These are phyloP conservation scores for Tinea trinotella DNA, from an alignment of 2,888 invertebrate species.

Conservation along the genomic window DNA sequence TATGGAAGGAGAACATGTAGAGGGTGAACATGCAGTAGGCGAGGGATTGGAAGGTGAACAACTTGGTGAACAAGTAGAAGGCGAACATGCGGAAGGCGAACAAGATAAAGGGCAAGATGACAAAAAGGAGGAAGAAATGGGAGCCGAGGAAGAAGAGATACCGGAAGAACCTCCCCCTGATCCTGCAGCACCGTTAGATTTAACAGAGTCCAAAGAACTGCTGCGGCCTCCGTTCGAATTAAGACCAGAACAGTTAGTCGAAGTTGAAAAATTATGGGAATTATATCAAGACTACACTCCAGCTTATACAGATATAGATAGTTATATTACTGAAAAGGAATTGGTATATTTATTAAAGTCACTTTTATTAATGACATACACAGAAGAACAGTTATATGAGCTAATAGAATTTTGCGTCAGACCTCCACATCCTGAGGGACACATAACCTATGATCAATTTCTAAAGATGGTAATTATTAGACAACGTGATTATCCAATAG, in stretches of 20 bases:
- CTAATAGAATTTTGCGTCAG: constrained; percentile 47
- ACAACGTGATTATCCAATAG: constrained; percentile 45
- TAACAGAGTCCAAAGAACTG: constrained; percentile 51
- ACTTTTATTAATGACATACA: constrained; percentile 49
- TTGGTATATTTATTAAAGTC: constrained; percentile 53
- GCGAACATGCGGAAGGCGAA: constrained; percentile 23
- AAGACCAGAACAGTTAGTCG: constrained; percentile 51
- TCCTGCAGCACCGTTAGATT: constrained; percentile 52
- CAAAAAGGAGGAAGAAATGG: constrained; percentile 28
- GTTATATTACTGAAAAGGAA: constrained; percentile 54
- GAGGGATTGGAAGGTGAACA: constrained; percentile 22
- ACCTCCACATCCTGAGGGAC: constrained; percentile 51
- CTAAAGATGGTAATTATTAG: constrained; percentile 52
- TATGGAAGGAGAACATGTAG: constrained; percentile 29
- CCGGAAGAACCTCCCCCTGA: constrained; percentile 49
- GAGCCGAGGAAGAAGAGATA: constrained; percentile 29
- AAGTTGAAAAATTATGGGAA: constrained; percentile 58
- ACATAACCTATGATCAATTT: constrained; percentile 53
- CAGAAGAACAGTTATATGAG: constrained; percentile 53
- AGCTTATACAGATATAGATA: constrained; percentile 50
- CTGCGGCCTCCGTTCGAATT: constrained; percentile 45
- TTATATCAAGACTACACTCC: constrained; percentile 55
- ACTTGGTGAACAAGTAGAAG: constrained; percentile 27
- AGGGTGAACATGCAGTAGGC: constrained; percentile 18
- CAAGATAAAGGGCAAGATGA: constrained; percentile 23